Base-by-base conservation (phyloP, 1,140 invertebrate genomes). In the Drosophila littoralis region DNA sequence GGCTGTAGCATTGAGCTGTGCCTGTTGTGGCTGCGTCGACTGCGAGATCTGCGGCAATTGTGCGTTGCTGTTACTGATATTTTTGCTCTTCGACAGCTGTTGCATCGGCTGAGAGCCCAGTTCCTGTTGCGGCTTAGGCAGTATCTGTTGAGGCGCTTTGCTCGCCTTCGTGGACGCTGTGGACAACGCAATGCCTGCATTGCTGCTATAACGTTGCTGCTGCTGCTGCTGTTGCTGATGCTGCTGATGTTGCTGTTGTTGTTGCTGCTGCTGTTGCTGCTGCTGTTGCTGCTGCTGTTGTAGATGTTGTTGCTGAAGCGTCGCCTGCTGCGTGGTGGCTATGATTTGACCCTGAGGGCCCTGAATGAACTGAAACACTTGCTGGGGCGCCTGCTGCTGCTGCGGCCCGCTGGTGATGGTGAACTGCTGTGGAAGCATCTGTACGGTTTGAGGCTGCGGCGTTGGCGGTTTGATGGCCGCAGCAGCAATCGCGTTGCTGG, bases 331-430 rank as follows among this genome's bases (percentile, higher is more conserved):
- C 12, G 85, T 58, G 59, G 91, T 88, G 40, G 91, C 91, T 64
- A 91, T 91, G 3, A 91, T 75, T 75, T 91, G 90, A 36, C 90
- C 90, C 68, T 91, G 91, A 43, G 91, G 91, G 10, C 90, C 90
- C 73, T 91, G 91, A 46, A 91, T 92, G 50, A 92, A 91, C 74
- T 91, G 91, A 76, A 90, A 92, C 51, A 92, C 88, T 71, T 91
- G 90, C 67, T 90, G 90, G 68, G 80, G 85, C 36, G 81, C 79
- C 52, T 81, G 77, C 64, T 84, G 89, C 55, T 76, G 75, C 33
- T 75, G 75, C 33, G 67, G 69, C 57, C 72, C 71, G 51, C 70
- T 69, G 32, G 77, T 79, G 28, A 91, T 91, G 42, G 91, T 90
- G 33, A 91, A 91, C 67, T 91, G 91, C 71, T 91, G 91, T 40